These are phyloP conservation scores for Orthosia incerta DNA, from an alignment of 2,888 invertebrate genomes.

Conservation along the genomic window DNA sequence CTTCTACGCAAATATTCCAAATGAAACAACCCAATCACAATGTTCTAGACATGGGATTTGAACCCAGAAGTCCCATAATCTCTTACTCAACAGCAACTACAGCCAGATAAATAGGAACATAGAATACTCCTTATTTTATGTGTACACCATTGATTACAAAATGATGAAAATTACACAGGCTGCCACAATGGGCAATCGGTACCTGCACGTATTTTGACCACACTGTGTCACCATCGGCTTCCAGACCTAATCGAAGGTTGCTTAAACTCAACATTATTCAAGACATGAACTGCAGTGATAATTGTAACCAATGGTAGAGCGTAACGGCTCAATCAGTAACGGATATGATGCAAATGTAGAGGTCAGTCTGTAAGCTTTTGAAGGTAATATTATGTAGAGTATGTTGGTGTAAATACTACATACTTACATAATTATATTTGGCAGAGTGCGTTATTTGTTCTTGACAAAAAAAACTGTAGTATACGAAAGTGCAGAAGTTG, in stretches of 20 bases:
- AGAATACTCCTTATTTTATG: too few relatives aligned
- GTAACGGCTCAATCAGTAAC: slow-evolving; percentile 57
- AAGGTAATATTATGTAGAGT: slow-evolving; percentile 51
- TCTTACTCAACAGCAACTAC: too few relatives aligned
- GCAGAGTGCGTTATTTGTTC: background rate
- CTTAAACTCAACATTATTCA: slow-evolving; percentile 56
- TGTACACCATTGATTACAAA: background rate
- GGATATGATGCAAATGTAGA: slow-evolving; percentile 60
- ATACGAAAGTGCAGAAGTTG: too few relatives aligned
- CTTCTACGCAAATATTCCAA: too few relatives aligned
- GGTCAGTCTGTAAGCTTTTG: slow-evolving; percentile 45
- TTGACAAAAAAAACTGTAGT: too few relatives aligned
- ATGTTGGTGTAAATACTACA: too few relatives aligned
- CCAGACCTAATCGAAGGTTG: slow-evolving; percentile 23
- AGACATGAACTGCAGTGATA: slow-evolving; percentile 43
- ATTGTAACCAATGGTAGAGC: slow-evolving; percentile 55
- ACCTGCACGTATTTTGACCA: slow-evolving; percentile 32
- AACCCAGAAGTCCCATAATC: too few relatives aligned
- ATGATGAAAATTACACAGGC: background rate
- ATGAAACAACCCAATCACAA: too few relatives aligned
- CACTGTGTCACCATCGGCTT: slow-evolving; percentile 15
- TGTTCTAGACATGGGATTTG: too few relatives aligned
- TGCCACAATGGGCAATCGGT: background rate
- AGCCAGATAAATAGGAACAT: too few relatives aligned
- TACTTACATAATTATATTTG: background rate